Base-by-base conservation (phyloP, 2,797 vertebrate genomes). In the Furcifer pardalis region DNA sequence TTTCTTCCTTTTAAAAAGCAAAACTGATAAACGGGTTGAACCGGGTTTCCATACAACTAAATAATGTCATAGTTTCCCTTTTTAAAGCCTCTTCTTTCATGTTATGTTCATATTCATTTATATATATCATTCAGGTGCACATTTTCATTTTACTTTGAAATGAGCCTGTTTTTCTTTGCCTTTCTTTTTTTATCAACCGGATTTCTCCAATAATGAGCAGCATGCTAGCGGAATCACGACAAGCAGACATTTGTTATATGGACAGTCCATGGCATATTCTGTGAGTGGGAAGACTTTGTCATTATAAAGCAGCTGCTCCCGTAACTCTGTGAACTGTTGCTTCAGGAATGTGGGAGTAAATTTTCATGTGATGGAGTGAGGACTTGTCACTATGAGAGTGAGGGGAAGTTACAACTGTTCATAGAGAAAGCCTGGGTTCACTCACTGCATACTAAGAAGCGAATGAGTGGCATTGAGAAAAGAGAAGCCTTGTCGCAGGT, bases 221-320 rank as follows among this genome's bases (percentile, higher is more conserved):
- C 32, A 5, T 37, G 46, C 21, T 66, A 30, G 30, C 56, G n/a
- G 10, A 81, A 85, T 68, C 65, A 60, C 7, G 49, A 85, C 78
- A 66, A 81, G 46, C 72, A 35, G 40, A 75, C n/a, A 3, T 66
- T 71, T 74, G 52, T 66, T 71, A 75, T 68, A 32, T 49, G 46
- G 62, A 37, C 62, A 75, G 30, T 30, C 72, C 66, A 35, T 76
- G n/a, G n/a, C 49, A 75, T 86, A n/a, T 77, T 81, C 62, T 76
- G 73, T 7, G 44, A 62, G 62, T 62, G 72, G 79, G 72, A 81
- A 86, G 46, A 35, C 15, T 77, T 42, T 49, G 49, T 52, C 62
- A n/a, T 46, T 66, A 74, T 40, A 75, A 59, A 80, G 30, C 72
- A 66, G n/a, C 71, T 80, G 44, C 27, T 85, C 30, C 49, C 32